These are phyloP conservation scores for Gallinago nigripennis DNA, from an alignment of 2,797 vertebrate genomes.

Conservation along the genomic window DNA sequence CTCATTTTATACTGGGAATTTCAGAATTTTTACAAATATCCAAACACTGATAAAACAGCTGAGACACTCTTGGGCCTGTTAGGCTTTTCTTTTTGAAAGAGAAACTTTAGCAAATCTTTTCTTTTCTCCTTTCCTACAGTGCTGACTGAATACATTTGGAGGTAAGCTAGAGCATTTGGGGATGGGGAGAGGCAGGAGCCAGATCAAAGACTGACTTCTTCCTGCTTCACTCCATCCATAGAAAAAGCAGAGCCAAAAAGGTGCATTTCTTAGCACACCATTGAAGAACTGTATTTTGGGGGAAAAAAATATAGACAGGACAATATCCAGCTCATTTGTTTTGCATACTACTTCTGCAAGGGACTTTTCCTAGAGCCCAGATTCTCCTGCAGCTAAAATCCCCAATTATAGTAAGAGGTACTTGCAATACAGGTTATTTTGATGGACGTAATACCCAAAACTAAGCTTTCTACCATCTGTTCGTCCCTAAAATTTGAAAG, in stretches of 20 bases:
- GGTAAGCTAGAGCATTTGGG: too few species aligned
- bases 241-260: background rate
- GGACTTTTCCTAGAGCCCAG: constrained; percentile 48
- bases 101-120: background rate
- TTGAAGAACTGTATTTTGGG: background rate
- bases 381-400: constrained; percentile 48
- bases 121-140: background rate
- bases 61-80: background rate
- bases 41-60: background rate
- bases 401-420: constrained; percentile 69
- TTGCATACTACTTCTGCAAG: background rate
- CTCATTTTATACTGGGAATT: background rate
- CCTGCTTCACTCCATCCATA: background rate
- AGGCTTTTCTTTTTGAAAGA: background rate
- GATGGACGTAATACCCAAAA: constrained; percentile 77
- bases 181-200: background rate
- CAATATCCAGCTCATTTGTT: background rate
- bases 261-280: background rate
- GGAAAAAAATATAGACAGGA: background rate
- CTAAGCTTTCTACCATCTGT: constrained; percentile 78
- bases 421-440: constrained; percentile 71
- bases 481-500: constrained; percentile 74
- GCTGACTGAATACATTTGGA: background rate
- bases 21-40: background rate
- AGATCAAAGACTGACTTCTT: background rate